Base-by-base conservation (phyloP, 1,140 invertebrate species). In the Rhyacophila brunnea region DNA sequence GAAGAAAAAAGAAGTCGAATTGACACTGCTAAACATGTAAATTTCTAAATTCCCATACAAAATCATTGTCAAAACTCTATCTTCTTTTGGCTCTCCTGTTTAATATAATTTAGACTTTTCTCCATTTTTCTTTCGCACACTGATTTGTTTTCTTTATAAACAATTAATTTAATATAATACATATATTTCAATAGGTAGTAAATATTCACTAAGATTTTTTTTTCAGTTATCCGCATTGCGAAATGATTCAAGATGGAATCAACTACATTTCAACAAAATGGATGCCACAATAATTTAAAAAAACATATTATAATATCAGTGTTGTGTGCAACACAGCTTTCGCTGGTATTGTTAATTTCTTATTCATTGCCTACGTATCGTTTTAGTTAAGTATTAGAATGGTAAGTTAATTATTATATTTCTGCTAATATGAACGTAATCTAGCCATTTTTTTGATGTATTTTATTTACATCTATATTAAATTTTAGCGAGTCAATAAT, bases 261-360 rank as follows among this genome's bases (percentile, higher is more conserved):
- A 11, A 40, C 38, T 40, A 40, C 38, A 40, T 15, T 40, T 13
- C 38, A 40, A 40, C 38, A 40, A 40, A 40, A 40, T 40, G 38
- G 38, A 40, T 40, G 38, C 38, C 38, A 40, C 38, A 40, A 40
- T 40, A 40, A n/a, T 13, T n/a, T n/a, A n/a, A n/a, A 40, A 15
- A 15, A 40, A 40, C 11, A n/a, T 40, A 40, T n/a, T 5, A 40
- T 11, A 13, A n/a, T 40, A 35, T 7, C n/a, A 7, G 38, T 40
- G 38, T 40, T 40, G 15, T 40, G n/a, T 11, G 15, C 11, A 40
- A n/a, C 11, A 40, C 11, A 40, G 15, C 38, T 15, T 40, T 40
- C 38, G 15, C 15, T n/a, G 15, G 11, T 40, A 40, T 40, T 11
- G 5, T n/a, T 13, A 13, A 40, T 15, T 13, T 40, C 15, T 5